A percentile compares a stretch with the other conserved stretches of the same genome.
Conservation (phyloP, 2,797 vertebrate species). For the Rousettus madagascariensis region DNA sequence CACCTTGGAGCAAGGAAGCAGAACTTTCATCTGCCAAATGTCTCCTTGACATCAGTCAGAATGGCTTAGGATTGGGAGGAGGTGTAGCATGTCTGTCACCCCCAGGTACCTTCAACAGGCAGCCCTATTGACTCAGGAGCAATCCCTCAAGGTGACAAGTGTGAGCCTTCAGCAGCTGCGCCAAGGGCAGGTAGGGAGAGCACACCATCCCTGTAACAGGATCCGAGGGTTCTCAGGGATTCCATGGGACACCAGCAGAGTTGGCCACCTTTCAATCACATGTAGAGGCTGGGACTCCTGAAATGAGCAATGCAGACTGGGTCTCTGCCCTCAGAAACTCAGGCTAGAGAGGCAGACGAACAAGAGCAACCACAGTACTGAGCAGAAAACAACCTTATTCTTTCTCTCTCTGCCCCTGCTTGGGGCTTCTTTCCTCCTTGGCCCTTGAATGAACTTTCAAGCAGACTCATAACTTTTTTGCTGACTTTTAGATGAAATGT, state of each 20-base stretch:
- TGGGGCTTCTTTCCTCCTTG: not conserved
- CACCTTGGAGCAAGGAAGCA: not conserved
- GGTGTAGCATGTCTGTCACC: not conserved
- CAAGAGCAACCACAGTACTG: not conserved
- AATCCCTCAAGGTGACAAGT: not conserved
- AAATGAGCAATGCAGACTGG: not conserved
- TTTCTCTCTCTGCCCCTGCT: not conserved
- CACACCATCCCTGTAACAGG: not conserved
- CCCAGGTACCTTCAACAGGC: not conserved
- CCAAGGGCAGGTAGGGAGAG: not conserved
- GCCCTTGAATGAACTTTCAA: not conserved
- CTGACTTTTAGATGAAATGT: not conserved
- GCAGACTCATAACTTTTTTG: not conserved
- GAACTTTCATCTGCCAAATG: not conserved
- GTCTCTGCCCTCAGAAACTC: not conserved
- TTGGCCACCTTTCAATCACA: rapidly evolving
- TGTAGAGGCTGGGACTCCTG: not conserved
- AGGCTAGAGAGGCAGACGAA: not conserved
- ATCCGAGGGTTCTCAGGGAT: not conserved
- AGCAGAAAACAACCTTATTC: not conserved
- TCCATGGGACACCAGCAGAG: not conserved
- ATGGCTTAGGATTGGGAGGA: not conserved
- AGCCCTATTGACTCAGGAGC: not conserved
- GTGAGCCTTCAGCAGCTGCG: not conserved
- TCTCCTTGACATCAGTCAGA: not conserved